Evolutionary conservation across 2,797 vertebrate species (phyloP), one percentile per base, ranked within the genome.

Genomic region (Eutrigla gurnardus): DNA sequence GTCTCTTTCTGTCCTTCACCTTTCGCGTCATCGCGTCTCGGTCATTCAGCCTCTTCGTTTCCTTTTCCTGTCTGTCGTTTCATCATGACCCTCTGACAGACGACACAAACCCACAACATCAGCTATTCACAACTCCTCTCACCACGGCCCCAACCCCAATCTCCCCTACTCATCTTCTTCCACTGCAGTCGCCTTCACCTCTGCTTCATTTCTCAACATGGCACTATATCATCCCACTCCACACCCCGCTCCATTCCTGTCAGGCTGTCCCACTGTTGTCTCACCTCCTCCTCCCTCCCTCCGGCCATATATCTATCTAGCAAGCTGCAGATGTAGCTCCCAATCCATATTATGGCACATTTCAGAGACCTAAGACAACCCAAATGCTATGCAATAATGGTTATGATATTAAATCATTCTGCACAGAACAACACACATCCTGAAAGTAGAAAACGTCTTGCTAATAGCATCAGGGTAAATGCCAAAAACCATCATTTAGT

Each of bases 201-300:
- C 5, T 7, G 2, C 50, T 50, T 80, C 13, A 45, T 47, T 40
- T 54, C 17, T 69, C 55, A 57, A 1, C 43, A n/a, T 3, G 40
- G 8, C 2, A 4, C 37, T 54, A 7, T 42, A 50, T 75, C 68
- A 79, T 62, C 46, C 47, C 65, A 75, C 60, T 60, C 58, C 58
- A 58, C 64, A 45, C 46, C 50, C 39, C 50, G 45, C 25, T 63
- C 64, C 42, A 37, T 25, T 63, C 33, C 61, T 57, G 54, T 11
- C 73, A 78, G 65, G 17, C 57, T 70, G 35, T 52, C 2, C 62
- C 54, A 37, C 37, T 65, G 65, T 50, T 18, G 33, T 61, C 49
- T 59, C 47, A 57, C 64, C 68, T 53, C 74, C 50, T 75, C 33
- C 53, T 64, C 73, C 25, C 37, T 57, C 63, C 66, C 35, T 80